Percentiles rank a stretch among this genome's conserved stretches.
Evolutionary conservation across 2,113 vertebrate species (phyloP).

Genomic region (Tragelaphus buxtoni): DNA sequence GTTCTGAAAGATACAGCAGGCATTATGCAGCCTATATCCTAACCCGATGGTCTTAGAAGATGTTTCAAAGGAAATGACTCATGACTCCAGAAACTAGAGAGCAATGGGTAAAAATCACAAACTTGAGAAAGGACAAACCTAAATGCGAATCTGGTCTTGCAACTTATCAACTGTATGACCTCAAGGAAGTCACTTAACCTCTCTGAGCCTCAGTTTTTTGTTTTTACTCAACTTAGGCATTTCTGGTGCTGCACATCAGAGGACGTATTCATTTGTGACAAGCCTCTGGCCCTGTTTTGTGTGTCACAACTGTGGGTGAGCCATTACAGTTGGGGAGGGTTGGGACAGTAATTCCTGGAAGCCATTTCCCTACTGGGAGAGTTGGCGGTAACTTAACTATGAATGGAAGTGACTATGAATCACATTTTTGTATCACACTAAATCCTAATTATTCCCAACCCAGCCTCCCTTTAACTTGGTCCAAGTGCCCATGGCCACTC

Average conservation of each 20-base stretch:
- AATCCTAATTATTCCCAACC: neutral
- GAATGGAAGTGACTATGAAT: neutral
- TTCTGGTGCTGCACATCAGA: neutral
- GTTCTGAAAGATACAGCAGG: neutral
- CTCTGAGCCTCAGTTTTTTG: neutral
- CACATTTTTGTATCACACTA: neutral
- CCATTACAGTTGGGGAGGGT: neutral
- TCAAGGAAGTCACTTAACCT: neutral
- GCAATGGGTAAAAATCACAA: neutral
- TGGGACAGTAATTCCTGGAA: neutral
- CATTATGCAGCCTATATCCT: neutral
- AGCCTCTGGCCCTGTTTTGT: neutral
- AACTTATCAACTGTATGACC: neutral
- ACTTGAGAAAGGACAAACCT: neutral
- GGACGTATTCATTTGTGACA: neutral
- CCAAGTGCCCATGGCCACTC: neutral
- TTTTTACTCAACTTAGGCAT: neutral
- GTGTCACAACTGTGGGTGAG: neutral
- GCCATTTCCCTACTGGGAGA: neutral
- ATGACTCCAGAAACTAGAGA: neutral
- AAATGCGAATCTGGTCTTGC: neutral
- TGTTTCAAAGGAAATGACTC: neutral
- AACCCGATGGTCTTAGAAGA: neutral
- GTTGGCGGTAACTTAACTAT: neutral
- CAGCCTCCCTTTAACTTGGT: neutral